Percentiles rank a stretch among this genome's conserved stretches.
These are phyloP conservation scores for Sebastes elongatus DNA, from an alignment of 2,797 vertebrate genomes.

Conservation along the genomic window DNA sequence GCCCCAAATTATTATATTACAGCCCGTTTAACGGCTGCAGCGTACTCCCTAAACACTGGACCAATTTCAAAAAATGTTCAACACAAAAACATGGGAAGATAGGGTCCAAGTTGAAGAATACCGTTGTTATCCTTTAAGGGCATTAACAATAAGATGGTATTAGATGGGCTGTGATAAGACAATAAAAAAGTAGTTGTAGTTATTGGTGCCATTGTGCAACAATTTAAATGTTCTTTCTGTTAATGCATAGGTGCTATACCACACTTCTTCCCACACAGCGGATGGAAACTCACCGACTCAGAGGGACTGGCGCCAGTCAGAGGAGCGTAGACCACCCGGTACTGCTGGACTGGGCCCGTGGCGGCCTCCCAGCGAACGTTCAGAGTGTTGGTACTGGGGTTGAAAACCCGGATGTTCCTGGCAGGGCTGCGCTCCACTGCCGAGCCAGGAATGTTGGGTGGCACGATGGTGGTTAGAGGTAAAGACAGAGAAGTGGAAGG, in stretches of 20 bases:
- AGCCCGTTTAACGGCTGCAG: too few species aligned
- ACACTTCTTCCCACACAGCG: not conserved
- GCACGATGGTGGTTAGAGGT: not conserved
- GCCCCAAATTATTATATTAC: too few species aligned
- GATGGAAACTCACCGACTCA: slow-evolving; percentile 89
- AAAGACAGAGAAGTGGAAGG: slow-evolving; percentile 14
- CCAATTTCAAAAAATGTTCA: too few species aligned
- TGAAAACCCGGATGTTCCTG: slow-evolving; percentile 91
- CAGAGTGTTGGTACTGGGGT: slow-evolving; percentile 93
- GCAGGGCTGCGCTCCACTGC: slow-evolving; percentile 91
- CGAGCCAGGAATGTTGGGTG: not conserved
- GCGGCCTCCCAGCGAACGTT: slow-evolving; percentile 96
- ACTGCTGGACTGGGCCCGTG: slow-evolving; percentile 92
- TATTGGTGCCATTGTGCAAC: not conserved
- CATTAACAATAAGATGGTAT: not conserved
- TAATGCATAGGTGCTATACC: not conserved
- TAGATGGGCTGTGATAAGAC: not conserved
- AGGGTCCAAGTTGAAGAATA: too few species aligned
- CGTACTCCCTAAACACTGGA: too few species aligned
- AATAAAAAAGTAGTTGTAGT: not conserved
- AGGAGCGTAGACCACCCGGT: slow-evolving; percentile 90
- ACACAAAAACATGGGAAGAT: too few species aligned
- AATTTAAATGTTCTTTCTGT: not conserved
- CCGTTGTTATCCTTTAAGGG: too few species aligned
- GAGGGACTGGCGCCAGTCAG: slow-evolving; percentile 84